Base-by-base conservation (phyloP, 1,140 invertebrate genomes). In the Diachasmimorpha longicaudata region DNA sequence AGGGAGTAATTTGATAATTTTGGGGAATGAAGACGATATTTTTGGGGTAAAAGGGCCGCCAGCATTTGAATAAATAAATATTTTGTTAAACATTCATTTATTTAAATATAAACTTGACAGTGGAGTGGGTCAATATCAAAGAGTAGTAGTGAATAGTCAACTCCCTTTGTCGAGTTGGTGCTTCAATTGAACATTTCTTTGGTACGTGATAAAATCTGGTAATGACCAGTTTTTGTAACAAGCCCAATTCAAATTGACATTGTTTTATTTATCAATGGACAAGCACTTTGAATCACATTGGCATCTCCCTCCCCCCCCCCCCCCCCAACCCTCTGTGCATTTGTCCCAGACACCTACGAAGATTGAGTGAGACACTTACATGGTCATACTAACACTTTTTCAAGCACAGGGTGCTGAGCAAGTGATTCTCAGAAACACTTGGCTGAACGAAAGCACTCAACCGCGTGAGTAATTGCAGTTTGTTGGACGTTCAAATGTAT, bases 391-490 rank as follows among this genome's bases (percentile, higher is more conserved):
- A 63, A 25, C 11, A 63, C 58, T 63, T 63, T 63, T 63, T 63
- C 58, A 63, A 25, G 0, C n/a, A 25, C 19, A 13, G 23, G 58
- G 19, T 63, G 23, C 21, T 25, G 58, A 25, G 23, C 58, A 19
- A 25, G 23, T 63, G 58, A 63, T 63, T 63, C 58, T 63, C 10
- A 63, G 58, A 63, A 63, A 63, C 58, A 63, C 58, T 63, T 63
- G 58, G 58, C 19, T 63, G 58, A 63, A 63, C 58, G 19, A 63
- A 63, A 63, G 58, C 58, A 31, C 19, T 31, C 58, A 63, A 63
- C 58, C 23, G 58, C 21, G 23, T 63, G 58, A 63, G 58, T 63
- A 63, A 63, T 63, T 63, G 58, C 23, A 31, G 58, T 63, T 63
- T 31, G 19, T 63, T 25, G 58, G 58, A 55, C 19, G 14, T 52